phyloP scores from a whole-genome alignment of 2,888 invertebrate genomes.

The Melanargia galathea region DNA sequence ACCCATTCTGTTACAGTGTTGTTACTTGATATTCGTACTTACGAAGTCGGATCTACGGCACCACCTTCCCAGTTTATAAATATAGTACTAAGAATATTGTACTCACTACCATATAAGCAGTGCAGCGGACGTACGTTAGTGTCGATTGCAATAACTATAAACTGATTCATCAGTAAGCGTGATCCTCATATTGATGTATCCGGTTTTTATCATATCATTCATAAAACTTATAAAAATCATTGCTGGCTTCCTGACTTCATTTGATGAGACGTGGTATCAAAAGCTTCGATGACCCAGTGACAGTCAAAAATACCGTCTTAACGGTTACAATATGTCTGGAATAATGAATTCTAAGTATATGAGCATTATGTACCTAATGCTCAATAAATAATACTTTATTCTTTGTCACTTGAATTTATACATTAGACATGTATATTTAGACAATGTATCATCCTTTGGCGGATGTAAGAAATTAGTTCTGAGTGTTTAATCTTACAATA shows the following conservation, averaged over 20 bases:
- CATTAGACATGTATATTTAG: constrained; percentile 9
- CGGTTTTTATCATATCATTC: constrained; percentile 35
- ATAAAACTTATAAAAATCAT: constrained; percentile 34
- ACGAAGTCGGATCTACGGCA: neutral
- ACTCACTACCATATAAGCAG: constrained; percentile 42
- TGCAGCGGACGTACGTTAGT: constrained; percentile 44
- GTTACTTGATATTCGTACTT: constrained; percentile 11
- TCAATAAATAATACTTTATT: constrained; percentile 13
- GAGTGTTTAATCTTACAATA: neutral
- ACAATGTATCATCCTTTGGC: neutral
- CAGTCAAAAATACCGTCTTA: constrained; percentile 32
- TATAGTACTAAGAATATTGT: constrained; percentile 8
- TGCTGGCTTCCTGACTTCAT: constrained; percentile 26
- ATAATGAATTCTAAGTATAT: constrained; percentile 29
- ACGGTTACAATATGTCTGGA: constrained; percentile 21
- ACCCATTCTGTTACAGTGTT: constrained; percentile 6
- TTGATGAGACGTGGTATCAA: constrained; percentile 28
- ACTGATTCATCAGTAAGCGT: constrained; percentile 44
- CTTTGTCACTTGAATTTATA: constrained; percentile 1
- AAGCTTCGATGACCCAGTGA: constrained; percentile 31
- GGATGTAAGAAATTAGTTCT: neutral
- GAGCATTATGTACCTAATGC: constrained; percentile 24
- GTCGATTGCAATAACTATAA: constrained; percentile 45
- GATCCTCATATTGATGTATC: constrained; percentile 40
- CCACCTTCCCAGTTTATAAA: constrained; percentile 9